Evolutionary conservation across 2,888 invertebrate species (phyloP), one percentile per base, ranked within the genome.

Genomic region (Plebejus anna): DNA sequence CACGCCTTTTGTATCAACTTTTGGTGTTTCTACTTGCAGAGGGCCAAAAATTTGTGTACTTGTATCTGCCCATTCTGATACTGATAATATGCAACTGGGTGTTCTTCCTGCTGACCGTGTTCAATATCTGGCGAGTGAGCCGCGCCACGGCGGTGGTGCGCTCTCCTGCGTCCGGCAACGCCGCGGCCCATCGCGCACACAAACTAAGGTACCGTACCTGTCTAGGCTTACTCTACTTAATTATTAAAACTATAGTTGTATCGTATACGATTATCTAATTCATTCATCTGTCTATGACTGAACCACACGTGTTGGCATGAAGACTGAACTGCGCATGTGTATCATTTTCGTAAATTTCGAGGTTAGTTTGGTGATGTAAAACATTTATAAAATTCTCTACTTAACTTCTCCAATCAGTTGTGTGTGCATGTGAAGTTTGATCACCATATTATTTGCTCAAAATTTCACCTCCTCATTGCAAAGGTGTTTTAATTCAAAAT

Each of bases 71-170:
- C 0, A 91, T 93, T 90, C 77, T 92, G 80, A 85, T 91, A 71
- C 80, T 92, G 75, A 90, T 90, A 36, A 1, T 88, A 4, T 84
- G 84, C 77, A 93, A 93, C 82, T 91, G 91, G 91, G 59, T 89
- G 55, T 88, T 93, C 80, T 93, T 86, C 81, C 66, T 90, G 75
- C 89, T 93, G 91, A 92, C 93, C 0, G 89, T 90, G 0, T 91
- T 88, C 80, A 92, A 92, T 78, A 85, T 93, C 78, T 90, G 91
- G 90, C 83, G 92, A 0, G 81, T 92, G 47, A 87, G 87, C 76
- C 86, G 91, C 0, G 89, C 90, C 0, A 81, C 79, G 1, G 76
- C 22, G 5, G 78, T 80, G 11, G 66, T 80, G 22, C 78, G 80
- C 28, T 76, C 78, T 2, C 77, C 78, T 0, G 90, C 90, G 0